Conservation (phyloP, 2,888 invertebrate species). For the Pyrochroa serraticornis region DNA sequence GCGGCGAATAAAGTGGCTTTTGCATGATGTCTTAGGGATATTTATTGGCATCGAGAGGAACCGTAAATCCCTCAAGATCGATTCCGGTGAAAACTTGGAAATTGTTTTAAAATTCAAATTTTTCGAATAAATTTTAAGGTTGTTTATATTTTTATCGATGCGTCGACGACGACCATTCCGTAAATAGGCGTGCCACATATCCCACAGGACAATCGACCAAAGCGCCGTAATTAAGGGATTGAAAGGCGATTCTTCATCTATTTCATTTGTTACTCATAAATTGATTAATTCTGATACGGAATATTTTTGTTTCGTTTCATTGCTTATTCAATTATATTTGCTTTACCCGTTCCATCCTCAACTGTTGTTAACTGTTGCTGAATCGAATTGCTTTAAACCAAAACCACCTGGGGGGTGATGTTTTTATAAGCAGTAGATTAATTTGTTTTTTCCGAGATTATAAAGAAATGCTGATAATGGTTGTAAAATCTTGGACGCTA, state of each 20-base stretch:
- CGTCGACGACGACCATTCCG: conserved; percentile 13
- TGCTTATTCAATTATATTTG: conserved; percentile 10
- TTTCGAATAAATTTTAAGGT: conserved; percentile 20
- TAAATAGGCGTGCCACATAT: conserved; percentile 8
- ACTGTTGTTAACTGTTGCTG: neutral
- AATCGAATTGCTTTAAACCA: neutral
- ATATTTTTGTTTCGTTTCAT: conserved; percentile 9
- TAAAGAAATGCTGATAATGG: conserved; percentile 7
- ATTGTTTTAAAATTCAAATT: conserved; percentile 28
- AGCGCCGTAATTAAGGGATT: conserved; percentile 1
- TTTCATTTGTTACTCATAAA: conserved; percentile 8
- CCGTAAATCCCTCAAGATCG: conserved; percentile 25
- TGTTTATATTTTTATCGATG: conserved; percentile 19
- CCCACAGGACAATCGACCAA: conserved; percentile 1
- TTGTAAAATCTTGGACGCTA: conserved; percentile 15
- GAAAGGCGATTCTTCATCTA: conserved; percentile 1
- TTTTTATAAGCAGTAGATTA: conserved; percentile 9
- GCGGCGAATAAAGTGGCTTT: conserved; percentile 16
- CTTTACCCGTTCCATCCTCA: neutral
- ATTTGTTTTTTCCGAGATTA: conserved; percentile 6
- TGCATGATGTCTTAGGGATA: conserved; percentile 14
- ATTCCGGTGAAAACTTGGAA: conserved; percentile 24
- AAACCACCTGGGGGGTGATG: neutral
- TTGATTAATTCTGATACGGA: neutral
- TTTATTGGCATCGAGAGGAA: conserved; percentile 24